Evolutionary conservation across 2,797 vertebrate genomes (phyloP).

Genomic region (Typhlichthys eigenmanni): DNA sequence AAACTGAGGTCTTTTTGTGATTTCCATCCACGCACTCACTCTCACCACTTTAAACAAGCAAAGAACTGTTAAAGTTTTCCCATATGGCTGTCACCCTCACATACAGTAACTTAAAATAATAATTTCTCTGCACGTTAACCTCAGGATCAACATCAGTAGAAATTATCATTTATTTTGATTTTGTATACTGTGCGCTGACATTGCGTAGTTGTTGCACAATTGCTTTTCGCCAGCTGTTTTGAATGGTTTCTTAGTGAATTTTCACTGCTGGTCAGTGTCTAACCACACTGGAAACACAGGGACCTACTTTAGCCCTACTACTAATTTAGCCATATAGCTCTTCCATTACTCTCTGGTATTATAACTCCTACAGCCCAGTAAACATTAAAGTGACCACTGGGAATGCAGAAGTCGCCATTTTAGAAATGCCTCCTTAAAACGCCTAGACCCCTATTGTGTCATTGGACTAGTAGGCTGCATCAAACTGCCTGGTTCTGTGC

Average conservation of each 20-base stretch:
- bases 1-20: constrained; percentile 41
- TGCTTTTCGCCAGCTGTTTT: constrained; percentile 38
- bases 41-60: constrained; percentile 5
- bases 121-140: constrained; percentile 69
- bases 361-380: constrained; percentile 36
- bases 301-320: constrained; percentile 32
- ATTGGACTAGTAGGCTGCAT: constrained; percentile 39
- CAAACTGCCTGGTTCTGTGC: constrained; percentile 40
- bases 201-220: constrained; percentile 37
- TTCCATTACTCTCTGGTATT: constrained; percentile 36
- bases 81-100: constrained; percentile 33
- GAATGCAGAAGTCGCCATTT: constrained; percentile 38
- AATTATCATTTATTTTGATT: constrained; percentile 55
- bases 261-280: constrained; percentile 76
- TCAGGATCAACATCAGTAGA: constrained; percentile 72
- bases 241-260: constrained; percentile 54
- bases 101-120: constrained; percentile 28
- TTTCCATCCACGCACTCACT: constrained; percentile 15
- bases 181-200: constrained; percentile 17
- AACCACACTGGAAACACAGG: constrained; percentile 64
- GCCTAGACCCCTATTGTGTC: constrained; percentile 34
- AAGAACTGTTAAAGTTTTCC: constrained; percentile 3
- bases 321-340: constrained; percentile 10
- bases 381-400: constrained; percentile 32
- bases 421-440: constrained; percentile 47